A percentile compares a stretch with the other conserved stretches of the same genome.
These are phyloP conservation scores for Deroplatys truncata DNA, from an alignment of 2,888 invertebrate species.

Conservation along the genomic window DNA sequence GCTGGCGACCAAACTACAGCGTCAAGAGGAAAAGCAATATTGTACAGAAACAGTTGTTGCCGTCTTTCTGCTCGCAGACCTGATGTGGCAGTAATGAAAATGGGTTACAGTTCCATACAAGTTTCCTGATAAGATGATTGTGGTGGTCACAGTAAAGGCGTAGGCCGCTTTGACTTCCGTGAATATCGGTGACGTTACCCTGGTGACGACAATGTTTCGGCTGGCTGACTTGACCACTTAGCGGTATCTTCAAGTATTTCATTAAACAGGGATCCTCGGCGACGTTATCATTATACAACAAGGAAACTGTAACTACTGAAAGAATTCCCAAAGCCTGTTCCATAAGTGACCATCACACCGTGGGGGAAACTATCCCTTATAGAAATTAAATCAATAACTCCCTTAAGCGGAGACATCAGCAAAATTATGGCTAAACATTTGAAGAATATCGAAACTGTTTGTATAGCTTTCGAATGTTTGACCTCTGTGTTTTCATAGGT, in stretches of 20 bases:
- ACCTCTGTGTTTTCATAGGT: too few species aligned
- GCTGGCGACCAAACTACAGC: too few species aligned
- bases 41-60: too few species aligned
- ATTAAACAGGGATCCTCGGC: not conserved
- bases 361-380: too few species aligned
- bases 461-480: too few species aligned
- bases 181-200: not conserved
- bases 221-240: not conserved
- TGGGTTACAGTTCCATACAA: not conserved
- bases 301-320: not conserved
- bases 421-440: too few species aligned
- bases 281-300: not conserved
- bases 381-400: too few species aligned
- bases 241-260: not conserved
- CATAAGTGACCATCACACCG: too few species aligned
- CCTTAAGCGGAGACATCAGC: too few species aligned
- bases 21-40: too few species aligned
- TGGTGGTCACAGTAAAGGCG: not conserved
- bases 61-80: too few species aligned
- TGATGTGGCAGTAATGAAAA: not conserved
- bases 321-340: not conserved
- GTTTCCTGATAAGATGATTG: not conserved
- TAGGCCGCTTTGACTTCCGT: not conserved
- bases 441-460: too few species aligned
- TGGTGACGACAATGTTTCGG: not conserved